A percentile compares a stretch with the other conserved stretches of the same genome.
Conservation (phyloP, 2,113 vertebrate genomes). For the Himantopus leucocephalus region DNA sequence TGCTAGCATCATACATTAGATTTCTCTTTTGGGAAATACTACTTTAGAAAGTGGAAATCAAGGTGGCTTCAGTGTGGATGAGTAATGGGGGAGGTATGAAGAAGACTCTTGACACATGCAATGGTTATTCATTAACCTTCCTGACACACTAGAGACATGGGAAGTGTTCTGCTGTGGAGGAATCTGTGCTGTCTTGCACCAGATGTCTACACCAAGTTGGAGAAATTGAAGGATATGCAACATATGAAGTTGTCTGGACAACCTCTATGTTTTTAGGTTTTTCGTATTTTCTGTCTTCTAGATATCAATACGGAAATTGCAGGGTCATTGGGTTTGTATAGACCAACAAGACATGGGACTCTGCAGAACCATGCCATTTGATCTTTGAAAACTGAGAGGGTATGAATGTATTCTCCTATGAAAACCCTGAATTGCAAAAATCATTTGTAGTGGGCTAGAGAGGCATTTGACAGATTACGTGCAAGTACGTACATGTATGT, state of each 20-base stretch:
- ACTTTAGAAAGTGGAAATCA: neutral
- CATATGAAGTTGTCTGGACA: neutral
- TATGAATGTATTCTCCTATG: neutral
- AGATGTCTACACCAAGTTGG: neutral
- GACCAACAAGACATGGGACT: neutral
- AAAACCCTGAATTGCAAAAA: constrained; percentile 35
- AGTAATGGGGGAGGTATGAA: neutral
- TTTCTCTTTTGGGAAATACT: neutral
- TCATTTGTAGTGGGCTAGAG: constrained; percentile 38
- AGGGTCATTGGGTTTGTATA: neutral
- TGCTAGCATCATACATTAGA: neutral
- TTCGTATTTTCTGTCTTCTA: neutral
- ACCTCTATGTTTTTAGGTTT: neutral
- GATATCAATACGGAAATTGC: neutral
- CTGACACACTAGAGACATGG: neutral
- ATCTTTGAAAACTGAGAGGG: neutral
- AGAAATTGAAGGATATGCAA: neutral
- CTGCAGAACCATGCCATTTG: neutral
- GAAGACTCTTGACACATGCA: neutral
- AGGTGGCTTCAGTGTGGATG: neutral
- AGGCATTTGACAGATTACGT: constrained; percentile 68
- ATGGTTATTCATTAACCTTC: neutral
- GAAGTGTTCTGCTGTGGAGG: neutral
- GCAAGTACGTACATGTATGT: constrained; percentile 79
- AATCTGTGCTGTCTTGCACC: neutral